Conservation (phyloP, 2,113 vertebrate species). For the Acrocephalus arundinaceus region DNA sequence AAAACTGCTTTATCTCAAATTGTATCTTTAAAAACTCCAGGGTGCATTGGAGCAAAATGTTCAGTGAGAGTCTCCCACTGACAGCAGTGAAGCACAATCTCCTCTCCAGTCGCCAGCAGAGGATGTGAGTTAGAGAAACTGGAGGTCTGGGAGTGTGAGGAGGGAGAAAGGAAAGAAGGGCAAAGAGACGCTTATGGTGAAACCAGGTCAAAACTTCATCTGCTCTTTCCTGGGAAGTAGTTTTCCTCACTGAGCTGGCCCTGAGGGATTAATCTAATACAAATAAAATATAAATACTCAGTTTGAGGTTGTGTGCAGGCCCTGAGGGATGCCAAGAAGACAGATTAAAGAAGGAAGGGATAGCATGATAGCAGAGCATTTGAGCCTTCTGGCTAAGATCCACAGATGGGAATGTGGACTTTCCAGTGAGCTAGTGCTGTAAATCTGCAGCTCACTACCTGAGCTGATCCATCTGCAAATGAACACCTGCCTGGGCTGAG, state of each 20-base stretch:
- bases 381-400: background rate
- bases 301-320: background rate
- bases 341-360: background rate
- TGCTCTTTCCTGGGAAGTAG: background rate
- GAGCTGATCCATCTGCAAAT: background rate
- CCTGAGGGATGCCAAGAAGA: background rate
- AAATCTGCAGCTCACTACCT: background rate
- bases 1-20: background rate
- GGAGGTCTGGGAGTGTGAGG: background rate
- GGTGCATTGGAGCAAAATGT: fast-evolving
- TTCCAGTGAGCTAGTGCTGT: background rate
- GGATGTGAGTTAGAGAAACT: background rate
- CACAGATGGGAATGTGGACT: background rate
- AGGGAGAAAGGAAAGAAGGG: background rate
- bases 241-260: background rate
- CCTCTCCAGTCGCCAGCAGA: background rate
- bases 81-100: background rate
- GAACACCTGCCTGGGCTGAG: background rate
- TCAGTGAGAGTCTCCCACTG: fast-evolving
- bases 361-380: background rate
- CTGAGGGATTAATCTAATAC: background rate
- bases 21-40: background rate
- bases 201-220: background rate
- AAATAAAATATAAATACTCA: background rate
- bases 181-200: background rate